These are phyloP conservation scores for Lasius platythorax DNA, from an alignment of 2,888 invertebrate species.

Conservation along the genomic window DNA sequence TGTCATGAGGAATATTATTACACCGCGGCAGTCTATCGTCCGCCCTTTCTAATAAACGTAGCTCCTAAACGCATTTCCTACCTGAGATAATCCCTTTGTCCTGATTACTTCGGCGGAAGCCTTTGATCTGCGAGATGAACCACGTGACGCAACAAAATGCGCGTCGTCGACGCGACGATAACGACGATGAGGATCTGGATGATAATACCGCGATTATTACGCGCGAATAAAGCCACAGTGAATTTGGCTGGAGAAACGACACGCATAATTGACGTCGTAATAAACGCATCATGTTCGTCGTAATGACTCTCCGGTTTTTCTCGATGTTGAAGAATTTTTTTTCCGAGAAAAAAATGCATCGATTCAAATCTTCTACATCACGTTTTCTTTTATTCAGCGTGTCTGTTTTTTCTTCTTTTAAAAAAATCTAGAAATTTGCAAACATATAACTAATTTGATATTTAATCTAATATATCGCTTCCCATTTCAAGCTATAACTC, in stretches of 20 bases:
- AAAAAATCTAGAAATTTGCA: background rate
- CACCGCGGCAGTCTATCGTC: constrained; percentile 27
- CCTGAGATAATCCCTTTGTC: constrained; percentile 56
- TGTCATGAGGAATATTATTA: constrained; percentile 78
- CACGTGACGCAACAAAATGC: constrained; percentile 33
- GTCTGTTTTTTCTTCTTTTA: background rate
- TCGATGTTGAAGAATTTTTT: background rate
- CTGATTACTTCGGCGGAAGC: constrained; percentile 46
- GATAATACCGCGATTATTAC: constrained; percentile 39
- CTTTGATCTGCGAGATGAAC: constrained; percentile 52
- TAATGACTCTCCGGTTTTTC: background rate
- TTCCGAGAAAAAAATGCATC: background rate
- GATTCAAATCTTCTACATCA: background rate
- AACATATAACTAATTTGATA: background rate
- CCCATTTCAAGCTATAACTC: background rate
- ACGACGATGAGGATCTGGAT: constrained; percentile 12
- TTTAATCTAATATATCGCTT: background rate
- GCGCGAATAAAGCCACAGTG: constrained; percentile 26
- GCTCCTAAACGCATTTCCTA: constrained; percentile 60
- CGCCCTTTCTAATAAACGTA: constrained; percentile 43
- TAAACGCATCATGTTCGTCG: background rate
- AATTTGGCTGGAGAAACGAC: background rate
- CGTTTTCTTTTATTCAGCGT: background rate
- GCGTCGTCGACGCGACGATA: background rate
- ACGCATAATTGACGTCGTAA: constrained; percentile 23